Percentiles rank a stretch among this genome's conserved stretches.
These are phyloP conservation scores for Neodon shergylaensis DNA, from an alignment of 2,113 vertebrate genomes.

Conservation along the genomic window DNA sequence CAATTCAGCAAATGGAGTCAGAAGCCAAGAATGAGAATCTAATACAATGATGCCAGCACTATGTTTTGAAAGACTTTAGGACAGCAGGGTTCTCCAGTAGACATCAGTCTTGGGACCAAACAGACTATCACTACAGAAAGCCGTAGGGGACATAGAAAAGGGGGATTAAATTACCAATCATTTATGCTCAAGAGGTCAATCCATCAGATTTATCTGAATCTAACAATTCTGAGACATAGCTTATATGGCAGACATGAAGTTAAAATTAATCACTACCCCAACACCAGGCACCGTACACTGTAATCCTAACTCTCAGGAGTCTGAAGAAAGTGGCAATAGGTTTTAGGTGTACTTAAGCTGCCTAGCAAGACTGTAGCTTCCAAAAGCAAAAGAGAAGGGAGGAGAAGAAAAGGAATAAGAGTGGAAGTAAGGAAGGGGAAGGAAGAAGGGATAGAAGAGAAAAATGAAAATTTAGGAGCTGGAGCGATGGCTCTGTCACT, in stretches of 20 bases:
- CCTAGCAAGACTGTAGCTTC: not conserved
- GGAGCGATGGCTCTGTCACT: not conserved
- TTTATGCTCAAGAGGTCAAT: not conserved
- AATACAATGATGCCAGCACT: too few relatives aligned
- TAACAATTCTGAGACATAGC: not conserved
- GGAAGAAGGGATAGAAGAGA: not conserved
- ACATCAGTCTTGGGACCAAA: not conserved
- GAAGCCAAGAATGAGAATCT: not conserved
- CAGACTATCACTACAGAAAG: not conserved
- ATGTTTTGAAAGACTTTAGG: not conserved
- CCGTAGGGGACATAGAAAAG: too few relatives aligned
- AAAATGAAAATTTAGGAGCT: not conserved
- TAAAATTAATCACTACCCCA: not conserved
- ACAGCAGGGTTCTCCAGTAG: not conserved
- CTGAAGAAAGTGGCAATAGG: not conserved
- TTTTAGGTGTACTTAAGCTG: not conserved
- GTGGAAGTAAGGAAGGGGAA: not conserved
- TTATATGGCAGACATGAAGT: not conserved
- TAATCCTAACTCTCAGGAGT: not conserved
- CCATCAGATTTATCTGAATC: not conserved
- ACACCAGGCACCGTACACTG: not conserved
- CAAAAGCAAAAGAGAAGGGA: not conserved
- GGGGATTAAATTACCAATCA: not conserved
- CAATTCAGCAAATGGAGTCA: not conserved
- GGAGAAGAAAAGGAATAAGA: not conserved